Evolutionary conservation across 2,113 vertebrate species (phyloP).

Genomic region (Panthera tigris): DNA sequence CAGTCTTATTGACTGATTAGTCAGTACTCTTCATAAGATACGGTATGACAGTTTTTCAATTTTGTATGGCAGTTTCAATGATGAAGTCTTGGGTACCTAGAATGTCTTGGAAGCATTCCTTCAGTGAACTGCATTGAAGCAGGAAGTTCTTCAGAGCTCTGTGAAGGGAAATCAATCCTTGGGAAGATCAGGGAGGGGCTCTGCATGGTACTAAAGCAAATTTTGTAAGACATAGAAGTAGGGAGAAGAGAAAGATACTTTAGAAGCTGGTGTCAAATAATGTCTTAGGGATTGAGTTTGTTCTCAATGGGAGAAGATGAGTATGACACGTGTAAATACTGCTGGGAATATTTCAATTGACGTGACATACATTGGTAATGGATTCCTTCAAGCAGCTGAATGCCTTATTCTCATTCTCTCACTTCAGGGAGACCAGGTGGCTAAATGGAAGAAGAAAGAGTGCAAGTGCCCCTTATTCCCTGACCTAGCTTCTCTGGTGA

Average conservation of each 20-base stretch:
- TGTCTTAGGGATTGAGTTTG: conserved; percentile 19
- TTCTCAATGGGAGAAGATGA: conserved; percentile 6
- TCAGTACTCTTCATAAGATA: not conserved
- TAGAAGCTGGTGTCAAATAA: conserved; percentile 55
- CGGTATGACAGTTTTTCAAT: not conserved
- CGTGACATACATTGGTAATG: conserved; percentile 53
- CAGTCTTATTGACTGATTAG: conserved; percentile 49
- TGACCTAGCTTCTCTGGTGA: conserved; percentile 22
- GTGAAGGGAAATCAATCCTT: not conserved
- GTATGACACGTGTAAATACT: conserved; percentile 39
- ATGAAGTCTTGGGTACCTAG: conserved; percentile 53
- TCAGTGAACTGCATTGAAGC: conserved; percentile 3
- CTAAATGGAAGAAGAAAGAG: conserved; percentile 47
- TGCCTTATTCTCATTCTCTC: conserved; percentile 37
- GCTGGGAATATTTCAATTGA: conserved; percentile 46
- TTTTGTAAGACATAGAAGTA: conserved; percentile 26
- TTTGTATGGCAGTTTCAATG: conserved; percentile 46
- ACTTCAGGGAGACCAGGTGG: conserved; percentile 9
- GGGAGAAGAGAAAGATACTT: conserved; percentile 24
- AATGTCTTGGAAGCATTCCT: conserved; percentile 38
- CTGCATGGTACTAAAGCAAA: conserved; percentile 28
- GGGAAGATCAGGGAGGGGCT: conserved; percentile 16
- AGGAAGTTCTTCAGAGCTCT: conserved; percentile 33
- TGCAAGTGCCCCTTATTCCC: not conserved
- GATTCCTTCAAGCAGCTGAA: conserved; percentile 44